phyloP scores from a whole-genome alignment of 2,797 vertebrate species.

The Trachops cirrhosus region DNA sequence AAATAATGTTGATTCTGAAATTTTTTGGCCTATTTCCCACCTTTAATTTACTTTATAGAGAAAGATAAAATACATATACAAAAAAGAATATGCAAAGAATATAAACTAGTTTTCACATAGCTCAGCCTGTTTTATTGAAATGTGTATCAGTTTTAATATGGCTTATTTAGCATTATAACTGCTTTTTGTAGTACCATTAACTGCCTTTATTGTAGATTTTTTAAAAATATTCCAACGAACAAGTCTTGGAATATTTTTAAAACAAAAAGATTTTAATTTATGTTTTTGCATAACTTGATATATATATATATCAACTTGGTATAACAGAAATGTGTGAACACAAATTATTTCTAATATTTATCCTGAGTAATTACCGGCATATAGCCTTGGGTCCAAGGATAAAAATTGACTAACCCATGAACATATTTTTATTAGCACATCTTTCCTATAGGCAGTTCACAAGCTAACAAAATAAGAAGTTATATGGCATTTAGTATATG shows the following conservation, averaged over 20 bases:
- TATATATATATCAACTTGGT: background rate
- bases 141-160: background rate
- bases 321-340: conserved; percentile 18
- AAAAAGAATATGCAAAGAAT: background rate
- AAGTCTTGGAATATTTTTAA: conserved; percentile 27
- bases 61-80: background rate
- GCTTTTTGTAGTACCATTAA: background rate
- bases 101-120: background rate
- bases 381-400: background rate
- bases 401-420: background rate
- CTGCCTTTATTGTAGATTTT: background rate
- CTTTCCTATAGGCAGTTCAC: background rate
- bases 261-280: background rate
- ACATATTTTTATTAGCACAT: background rate
- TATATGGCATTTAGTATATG: background rate
- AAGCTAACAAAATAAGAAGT: conserved; percentile 2
- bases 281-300: conserved; percentile 14
- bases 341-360: conserved; percentile 6
- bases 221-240: background rate
- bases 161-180: background rate
- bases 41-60: background rate
- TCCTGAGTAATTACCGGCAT: conserved; percentile 7
- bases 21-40: background rate
- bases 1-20: background rate
- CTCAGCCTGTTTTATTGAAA: conserved; percentile 13